These are phyloP conservation scores for Pristionchus exspectatus DNA, from an alignment of 2,888 invertebrate genomes.

Conservation along the genomic window DNA sequence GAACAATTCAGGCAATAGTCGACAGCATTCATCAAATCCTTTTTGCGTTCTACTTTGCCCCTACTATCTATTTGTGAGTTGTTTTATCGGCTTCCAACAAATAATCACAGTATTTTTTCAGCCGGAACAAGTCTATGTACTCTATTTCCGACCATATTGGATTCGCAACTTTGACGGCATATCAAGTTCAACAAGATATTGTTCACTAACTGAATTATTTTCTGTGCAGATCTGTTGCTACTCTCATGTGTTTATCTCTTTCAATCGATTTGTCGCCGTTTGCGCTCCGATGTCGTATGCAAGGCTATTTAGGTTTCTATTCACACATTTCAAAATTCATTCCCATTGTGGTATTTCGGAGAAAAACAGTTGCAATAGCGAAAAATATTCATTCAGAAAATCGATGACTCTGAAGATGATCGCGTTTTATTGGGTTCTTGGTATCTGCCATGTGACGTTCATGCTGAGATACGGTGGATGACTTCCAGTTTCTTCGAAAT, in stretches of 20 bases:
- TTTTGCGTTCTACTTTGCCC: neutral
- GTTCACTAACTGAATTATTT: neutral
- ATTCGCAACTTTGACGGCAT: neutral
- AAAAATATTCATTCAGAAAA: neutral
- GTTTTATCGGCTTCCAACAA: neutral
- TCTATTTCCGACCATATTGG: neutral
- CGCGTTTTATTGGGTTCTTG: neutral
- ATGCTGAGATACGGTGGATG: neutral
- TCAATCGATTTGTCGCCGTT: conserved; percentile 10
- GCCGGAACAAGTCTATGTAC: neutral
- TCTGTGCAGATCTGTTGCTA: conserved; percentile 8
- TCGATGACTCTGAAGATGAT: neutral
- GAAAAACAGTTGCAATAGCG: too few relatives aligned
- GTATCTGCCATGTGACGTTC: neutral
- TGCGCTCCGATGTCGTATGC: neutral
- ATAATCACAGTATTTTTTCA: neutral
- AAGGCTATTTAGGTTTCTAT: neutral
- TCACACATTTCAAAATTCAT: neutral
- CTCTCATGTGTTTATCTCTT: neutral
- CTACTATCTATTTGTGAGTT: neutral
- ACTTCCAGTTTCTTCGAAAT: neutral
- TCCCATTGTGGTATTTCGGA: neutral
- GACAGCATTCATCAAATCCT: conserved; percentile 6
- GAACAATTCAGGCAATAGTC: neutral
- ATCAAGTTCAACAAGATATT: neutral